Conservation (phyloP, 2,888 invertebrate genomes). For the Thelaira solivaga region DNA sequence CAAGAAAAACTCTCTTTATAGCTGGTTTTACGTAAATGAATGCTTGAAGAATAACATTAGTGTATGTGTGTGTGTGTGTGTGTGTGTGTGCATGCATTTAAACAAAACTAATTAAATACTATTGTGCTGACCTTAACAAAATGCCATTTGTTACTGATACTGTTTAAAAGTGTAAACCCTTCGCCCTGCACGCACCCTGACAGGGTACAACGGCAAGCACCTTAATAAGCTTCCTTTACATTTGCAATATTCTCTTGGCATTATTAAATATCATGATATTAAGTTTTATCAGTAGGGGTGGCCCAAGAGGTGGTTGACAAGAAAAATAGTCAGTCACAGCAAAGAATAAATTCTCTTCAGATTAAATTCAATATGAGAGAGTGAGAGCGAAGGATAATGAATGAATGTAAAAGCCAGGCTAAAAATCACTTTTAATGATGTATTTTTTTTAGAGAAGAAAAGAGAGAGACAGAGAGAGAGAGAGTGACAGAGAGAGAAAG, state of each 20-base stretch:
- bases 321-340: background rate
- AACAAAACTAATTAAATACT: slow-evolving; percentile 58
- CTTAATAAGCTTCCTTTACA: slow-evolving; percentile 30
- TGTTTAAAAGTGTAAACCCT: slow-evolving; percentile 43
- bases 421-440: no score
- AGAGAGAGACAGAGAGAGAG: no score
- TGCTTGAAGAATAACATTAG: background rate
- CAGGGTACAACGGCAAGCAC: background rate
- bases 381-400: background rate
- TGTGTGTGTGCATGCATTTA: background rate
- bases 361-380: no score
- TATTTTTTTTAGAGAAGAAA: no score
- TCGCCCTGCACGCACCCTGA: no score
- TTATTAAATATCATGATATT: slow-evolving; percentile 57
- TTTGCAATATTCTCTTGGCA: slow-evolving; percentile 18
- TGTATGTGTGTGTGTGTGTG: background rate
- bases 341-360: slow-evolving; percentile 9
- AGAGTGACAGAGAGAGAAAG: background rate
- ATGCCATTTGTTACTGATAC: slow-evolving; percentile 60
- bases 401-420: background rate
- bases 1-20: no score
- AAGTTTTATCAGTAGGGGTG: slow-evolving; percentile 33
- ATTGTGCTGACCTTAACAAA: slow-evolving; percentile 62
- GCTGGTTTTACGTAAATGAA: no score
- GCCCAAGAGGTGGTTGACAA: background rate